Conservation (phyloP, 2,113 vertebrate genomes). For the Grus americana region DNA sequence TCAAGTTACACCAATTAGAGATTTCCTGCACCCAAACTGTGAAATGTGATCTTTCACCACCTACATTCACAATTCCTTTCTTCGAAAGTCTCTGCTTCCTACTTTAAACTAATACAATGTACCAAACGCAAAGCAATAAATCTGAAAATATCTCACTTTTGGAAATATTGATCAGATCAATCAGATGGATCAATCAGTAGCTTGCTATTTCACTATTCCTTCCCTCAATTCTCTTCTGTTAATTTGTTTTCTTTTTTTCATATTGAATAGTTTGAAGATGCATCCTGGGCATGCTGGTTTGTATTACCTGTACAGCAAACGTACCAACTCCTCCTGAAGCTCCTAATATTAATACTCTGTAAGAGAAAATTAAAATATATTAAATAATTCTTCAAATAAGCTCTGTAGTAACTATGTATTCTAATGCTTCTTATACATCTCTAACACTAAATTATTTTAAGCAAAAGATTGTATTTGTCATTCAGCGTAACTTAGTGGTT, state of each 20-base stretch:
- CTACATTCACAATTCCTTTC: neutral
- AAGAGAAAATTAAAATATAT: constrained; percentile 50
- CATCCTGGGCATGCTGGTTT: neutral
- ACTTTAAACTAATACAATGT: neutral
- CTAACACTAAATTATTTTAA: neutral
- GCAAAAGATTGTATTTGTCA: neutral
- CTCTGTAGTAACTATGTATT: neutral
- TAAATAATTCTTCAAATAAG: neutral
- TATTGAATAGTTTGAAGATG: neutral
- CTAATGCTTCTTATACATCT: neutral
- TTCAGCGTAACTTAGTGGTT: neutral
- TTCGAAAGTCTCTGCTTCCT: neutral
- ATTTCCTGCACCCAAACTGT: neutral
- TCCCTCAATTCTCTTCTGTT: neutral
- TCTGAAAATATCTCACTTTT: neutral
- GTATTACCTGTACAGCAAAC: constrained; percentile 91
- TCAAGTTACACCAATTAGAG: neutral
- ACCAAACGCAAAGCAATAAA: neutral
- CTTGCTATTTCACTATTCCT: neutral
- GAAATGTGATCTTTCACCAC: neutral
- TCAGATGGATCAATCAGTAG: neutral
- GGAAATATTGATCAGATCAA: neutral
- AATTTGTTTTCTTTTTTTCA: neutral
- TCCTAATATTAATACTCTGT: constrained; percentile 90
- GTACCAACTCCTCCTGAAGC: constrained; percentile 95